Conservation (phyloP, 1,140 invertebrate species). For the Probaryconus sp. region DNA sequence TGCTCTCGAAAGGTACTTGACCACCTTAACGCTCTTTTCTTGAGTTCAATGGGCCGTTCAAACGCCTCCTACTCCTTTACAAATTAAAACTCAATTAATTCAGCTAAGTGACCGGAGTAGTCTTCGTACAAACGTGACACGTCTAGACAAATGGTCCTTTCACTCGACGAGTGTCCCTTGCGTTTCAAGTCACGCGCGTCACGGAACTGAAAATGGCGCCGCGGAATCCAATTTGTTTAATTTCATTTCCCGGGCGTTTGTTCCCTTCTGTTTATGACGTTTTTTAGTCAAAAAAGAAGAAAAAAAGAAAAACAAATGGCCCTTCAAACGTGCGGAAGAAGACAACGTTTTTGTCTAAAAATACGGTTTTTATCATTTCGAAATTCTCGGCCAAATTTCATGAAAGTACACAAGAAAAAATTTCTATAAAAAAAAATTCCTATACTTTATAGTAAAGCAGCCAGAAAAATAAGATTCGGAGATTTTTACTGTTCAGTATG, state of each 20-base stretch:
- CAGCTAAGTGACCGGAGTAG: neutral
- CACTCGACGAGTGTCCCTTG: slow-evolving; percentile 26
- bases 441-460: no score
- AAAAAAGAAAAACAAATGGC: slow-evolving; percentile 4
- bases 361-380: no score
- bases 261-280: slow-evolving; percentile 32
- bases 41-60: slow-evolving; percentile 17
- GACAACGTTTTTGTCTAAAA: no score
- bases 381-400: no score
- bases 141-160: slow-evolving; percentile 43
- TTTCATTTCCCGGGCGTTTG: slow-evolving; percentile 35
- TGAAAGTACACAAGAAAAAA: no score
- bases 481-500: no score
- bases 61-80: slow-evolving; percentile 30
- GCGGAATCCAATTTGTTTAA: slow-evolving; percentile 40
- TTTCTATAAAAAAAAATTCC: no score
- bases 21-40: slow-evolving; percentile 13
- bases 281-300: slow-evolving; percentile 11
- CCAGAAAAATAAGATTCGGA: no score
- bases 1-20: slow-evolving; percentile 13
- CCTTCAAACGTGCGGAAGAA: neutral
- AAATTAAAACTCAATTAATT: slow-evolving; percentile 53
- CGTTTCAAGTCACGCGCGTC: slow-evolving; percentile 45
- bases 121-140: slow-evolving; percentile 28
- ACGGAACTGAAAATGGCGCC: slow-evolving; percentile 30